A percentile compares a stretch with the other conserved stretches of the same genome.
These are phyloP conservation scores for Aphis craccivora DNA, from an alignment of 1,140 invertebrate species.

Conservation along the genomic window DNA sequence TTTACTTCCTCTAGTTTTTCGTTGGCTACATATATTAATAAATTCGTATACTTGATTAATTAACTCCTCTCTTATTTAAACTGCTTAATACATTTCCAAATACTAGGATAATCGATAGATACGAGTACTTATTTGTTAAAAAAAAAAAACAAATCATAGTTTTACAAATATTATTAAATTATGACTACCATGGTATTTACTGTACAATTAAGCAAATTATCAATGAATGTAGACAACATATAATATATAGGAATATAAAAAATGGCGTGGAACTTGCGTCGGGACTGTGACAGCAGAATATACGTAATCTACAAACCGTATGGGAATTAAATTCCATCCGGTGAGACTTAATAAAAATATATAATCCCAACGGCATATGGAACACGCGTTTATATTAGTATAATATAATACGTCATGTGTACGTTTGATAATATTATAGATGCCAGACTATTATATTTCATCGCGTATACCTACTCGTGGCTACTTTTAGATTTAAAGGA, in stretches of 20 bases:
- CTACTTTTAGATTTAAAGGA: neutral
- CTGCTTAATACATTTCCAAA: too few species aligned
- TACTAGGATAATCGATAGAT: too few species aligned
- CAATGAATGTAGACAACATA: neutral
- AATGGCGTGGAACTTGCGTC: neutral
- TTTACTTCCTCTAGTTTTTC: too few species aligned
- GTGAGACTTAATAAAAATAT: neutral
- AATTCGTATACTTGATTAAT: too few species aligned
- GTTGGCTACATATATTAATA: too few species aligned
- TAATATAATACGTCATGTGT: neutral
- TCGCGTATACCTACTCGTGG: neutral
- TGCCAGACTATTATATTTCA: slow-evolving; percentile 28
- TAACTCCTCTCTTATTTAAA: too few species aligned
- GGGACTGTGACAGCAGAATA: neutral
- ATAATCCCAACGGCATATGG: slow-evolving; percentile 44
- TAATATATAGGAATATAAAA: neutral
- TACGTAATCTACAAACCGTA: neutral
- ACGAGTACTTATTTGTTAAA: too few species aligned
- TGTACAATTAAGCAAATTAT: neutral
- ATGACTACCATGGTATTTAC: neutral
- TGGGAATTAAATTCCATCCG: slow-evolving; percentile 42
- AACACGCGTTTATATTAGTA: slow-evolving; percentile 18
- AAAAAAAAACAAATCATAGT: too few species aligned
- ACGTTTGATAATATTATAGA: neutral
- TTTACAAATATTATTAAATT: neutral